Evolutionary conservation across 2,113 vertebrate species (phyloP), one percentile per base, ranked within the genome.

Genomic region (Andinoacara biseriatus): DNA sequence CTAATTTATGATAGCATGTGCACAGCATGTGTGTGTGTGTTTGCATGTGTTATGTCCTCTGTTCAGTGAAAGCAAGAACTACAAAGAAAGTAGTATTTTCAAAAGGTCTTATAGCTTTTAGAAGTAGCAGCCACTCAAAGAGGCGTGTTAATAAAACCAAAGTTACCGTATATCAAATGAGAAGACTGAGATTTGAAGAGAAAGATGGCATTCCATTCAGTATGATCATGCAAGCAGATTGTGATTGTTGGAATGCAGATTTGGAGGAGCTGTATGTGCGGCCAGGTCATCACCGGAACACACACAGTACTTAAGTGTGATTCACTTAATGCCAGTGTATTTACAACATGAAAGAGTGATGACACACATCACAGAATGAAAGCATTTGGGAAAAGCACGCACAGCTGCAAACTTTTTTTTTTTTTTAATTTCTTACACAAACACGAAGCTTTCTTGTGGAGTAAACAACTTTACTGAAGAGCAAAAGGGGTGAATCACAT

Each of bases 261-360:
- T 60, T 81, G 17, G 52, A 40, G 46, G 72, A 75, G 10, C 26
- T 5, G 24, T 80, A 46, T 82, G 33, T 49, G 35, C 2, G 9
- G 60, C 33, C 35, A 24, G 3, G 76, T 86, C 82, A 57, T 87
- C 90, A 87, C 84, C 82, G 54, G 26, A 75, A 83, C 78, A 87
- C 65, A 76, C 80, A 56, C 33, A 62, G 49, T 62, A 84, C 56
- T 90, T 77, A 83, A 78, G 76, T 77, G 62, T 86, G 79, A 90
- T 56, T 89, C 79, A 76, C 63, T 29, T 83, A 83, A 87, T 84
- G 2, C 85, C 46, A 33, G 72, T 59, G 74, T 24, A 56, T 80
- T 85, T 59, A 31, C 29, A 83, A 69, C 90, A 89, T 83, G 52
- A 90, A 93, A 89, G 89, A 59, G 52, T 3, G 5, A 60, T 63